A percentile compares a stretch with the other conserved stretches of the same genome.
Evolutionary conservation across 2,797 vertebrate species (phyloP).

Genomic region (Brotula barbata): DNA sequence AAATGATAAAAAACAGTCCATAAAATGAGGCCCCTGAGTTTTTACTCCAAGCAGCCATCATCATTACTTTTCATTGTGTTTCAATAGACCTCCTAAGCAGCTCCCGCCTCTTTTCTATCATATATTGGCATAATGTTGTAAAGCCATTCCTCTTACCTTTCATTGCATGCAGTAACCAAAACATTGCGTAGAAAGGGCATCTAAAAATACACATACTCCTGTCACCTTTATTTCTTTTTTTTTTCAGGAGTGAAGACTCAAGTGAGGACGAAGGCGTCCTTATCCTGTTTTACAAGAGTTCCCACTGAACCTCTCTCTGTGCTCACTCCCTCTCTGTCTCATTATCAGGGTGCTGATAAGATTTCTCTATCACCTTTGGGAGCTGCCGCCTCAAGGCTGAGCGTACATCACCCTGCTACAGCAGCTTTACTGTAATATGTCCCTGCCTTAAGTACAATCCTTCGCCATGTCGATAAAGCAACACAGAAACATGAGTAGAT

Average conservation of each 20-base stretch:
- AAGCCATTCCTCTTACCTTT: conserved; percentile 39
- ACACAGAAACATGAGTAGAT: conserved; percentile 19
- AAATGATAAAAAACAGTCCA: conserved; percentile 57
- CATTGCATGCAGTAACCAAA: conserved; percentile 42
- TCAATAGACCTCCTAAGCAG: conserved; percentile 27
- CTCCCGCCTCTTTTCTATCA: conserved; percentile 3
- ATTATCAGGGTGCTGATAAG: conserved; percentile 66
- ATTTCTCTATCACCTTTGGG: conserved; percentile 67
- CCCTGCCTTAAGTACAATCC: conserved; percentile 24
- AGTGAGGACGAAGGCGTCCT: conserved; percentile 55
- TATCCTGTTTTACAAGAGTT: conserved; percentile 60
- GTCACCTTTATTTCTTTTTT: conserved; percentile 60
- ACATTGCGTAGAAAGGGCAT: conserved; percentile 63
- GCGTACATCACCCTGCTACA: conserved; percentile 34
- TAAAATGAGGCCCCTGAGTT: conserved; percentile 59
- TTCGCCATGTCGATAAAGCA: conserved; percentile 22
- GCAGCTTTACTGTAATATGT: conserved; percentile 31
- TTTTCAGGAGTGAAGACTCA: conserved; percentile 62
- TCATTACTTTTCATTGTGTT: conserved; percentile 43
- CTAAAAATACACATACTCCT: conserved; percentile 68
- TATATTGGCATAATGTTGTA: conserved; percentile 26
- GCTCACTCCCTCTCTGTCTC: conserved; percentile 62
- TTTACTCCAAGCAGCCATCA: conserved; percentile 45
- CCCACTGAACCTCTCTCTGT: conserved; percentile 54
- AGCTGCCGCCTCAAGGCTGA: conserved; percentile 50